phyloP scores from a whole-genome alignment of 2,888 invertebrate genomes.

The Idaea straminata region DNA sequence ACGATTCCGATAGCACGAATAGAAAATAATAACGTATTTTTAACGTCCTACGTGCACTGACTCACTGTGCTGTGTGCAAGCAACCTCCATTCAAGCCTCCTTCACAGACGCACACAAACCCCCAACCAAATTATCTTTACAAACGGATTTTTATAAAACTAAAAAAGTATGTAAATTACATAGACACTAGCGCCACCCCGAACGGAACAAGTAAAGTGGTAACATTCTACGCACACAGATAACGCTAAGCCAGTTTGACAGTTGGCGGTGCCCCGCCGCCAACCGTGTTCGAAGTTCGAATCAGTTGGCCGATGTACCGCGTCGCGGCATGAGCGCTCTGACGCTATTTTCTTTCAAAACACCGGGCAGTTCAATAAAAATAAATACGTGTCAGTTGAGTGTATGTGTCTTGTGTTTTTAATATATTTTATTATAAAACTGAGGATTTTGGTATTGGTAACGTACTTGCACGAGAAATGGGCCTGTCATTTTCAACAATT shows the following conservation, averaged over 20 bases:
- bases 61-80: conserved; percentile 35
- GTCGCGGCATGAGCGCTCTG: conserved; percentile 63
- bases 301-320: conserved; percentile 77
- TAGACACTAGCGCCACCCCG: conserved; percentile 24
- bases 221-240: conserved; percentile 39
- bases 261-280: conserved; percentile 55
- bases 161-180: conserved; percentile 18
- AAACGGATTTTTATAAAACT: not conserved
- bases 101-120: conserved; percentile 28
- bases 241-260: conserved; percentile 71
- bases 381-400: conserved; percentile 68
- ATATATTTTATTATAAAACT: conserved; percentile 19
- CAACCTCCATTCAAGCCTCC: conserved; percentile 65
- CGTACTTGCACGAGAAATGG: conserved; percentile 19
- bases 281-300: conserved; percentile 42
- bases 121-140: conserved; percentile 6
- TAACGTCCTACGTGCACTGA: conserved; percentile 51
- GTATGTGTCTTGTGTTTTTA: conserved; percentile 38
- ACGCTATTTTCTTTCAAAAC: conserved; percentile 63
- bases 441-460: conserved; percentile 22
- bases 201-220: conserved; percentile 23
- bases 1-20: conserved; percentile 27
- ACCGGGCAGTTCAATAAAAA: conserved; percentile 62
- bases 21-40: conserved; percentile 45
- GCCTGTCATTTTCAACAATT: conserved; percentile 11